Evolutionary conservation across 2,113 vertebrate genomes (phyloP), one percentile per base, ranked within the genome.

Genomic region (Brevimyrus niger): DNA sequence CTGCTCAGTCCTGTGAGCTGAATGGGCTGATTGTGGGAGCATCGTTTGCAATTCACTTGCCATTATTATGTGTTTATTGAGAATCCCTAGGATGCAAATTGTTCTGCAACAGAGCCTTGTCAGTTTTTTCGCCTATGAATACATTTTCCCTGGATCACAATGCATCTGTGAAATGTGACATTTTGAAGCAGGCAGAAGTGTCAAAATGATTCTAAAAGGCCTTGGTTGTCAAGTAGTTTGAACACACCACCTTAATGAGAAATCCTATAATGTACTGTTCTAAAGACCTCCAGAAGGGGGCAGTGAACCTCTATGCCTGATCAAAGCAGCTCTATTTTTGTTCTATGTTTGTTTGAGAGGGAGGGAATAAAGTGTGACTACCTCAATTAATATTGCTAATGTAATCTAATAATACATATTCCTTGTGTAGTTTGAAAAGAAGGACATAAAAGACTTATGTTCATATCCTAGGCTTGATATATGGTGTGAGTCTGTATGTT

Each of bases 241-340:
- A 85, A 90, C 87, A 44, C 91, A 89, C n/a, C 50, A 61, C 23
- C 19, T 53, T 61, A 88, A 89, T 89, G 53, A 85, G 84, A 91
- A 89, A 89, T 69, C 61, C 83, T 89, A 88, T 89, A 53, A 87
- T 9, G 21, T 50, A 27, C 23, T 31, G 46, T 65, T 89, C 80
- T 44, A 48, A 48, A n/a, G 44, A 13, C 42, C 38, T 46, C 94
- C 95, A 93, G 93, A 91, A 35, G 95, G 91, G 94, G 95, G 94
- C 94, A 95, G 91, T 92, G 92, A 92, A 89, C 92, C 92, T 94
- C 95, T 92, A 94, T 85, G 69, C 82, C 90, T 89, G 46, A 91
- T 48, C 46, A 23, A 13, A 46, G 38, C 44, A 31, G 9, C 58
- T 27, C 27, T 21, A 17, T 6, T 31, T 27, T 17, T 47, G 19